Conservation (phyloP, 2,113 vertebrate species). For the Caranx melampygus region DNA sequence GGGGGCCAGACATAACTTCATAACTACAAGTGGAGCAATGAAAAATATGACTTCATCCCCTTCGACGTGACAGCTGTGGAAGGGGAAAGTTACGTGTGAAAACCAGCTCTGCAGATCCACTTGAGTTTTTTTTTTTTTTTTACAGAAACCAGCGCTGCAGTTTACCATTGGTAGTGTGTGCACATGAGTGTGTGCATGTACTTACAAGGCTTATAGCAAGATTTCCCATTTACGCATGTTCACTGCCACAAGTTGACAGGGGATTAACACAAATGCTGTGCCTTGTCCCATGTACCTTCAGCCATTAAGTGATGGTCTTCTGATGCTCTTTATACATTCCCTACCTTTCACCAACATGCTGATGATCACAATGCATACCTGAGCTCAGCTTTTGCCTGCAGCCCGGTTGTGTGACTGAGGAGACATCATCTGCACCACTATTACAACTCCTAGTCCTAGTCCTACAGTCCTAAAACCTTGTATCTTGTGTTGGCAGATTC, state of each 20-base stretch:
- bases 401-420: neutral
- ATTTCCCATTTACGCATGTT: neutral
- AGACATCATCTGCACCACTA: neutral
- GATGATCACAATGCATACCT: neutral
- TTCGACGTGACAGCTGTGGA: constrained; percentile 68
- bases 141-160: constrained; percentile 22
- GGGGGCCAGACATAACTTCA: constrained; percentile 78
- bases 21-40: constrained; percentile 76
- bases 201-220: neutral
- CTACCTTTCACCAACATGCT: neutral
- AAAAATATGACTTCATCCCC: constrained; percentile 79
- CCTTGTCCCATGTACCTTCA: neutral
- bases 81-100: constrained; percentile 60
- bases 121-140: constrained; percentile 57
- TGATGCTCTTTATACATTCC: neutral
- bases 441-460: neutral
- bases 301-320: neutral
- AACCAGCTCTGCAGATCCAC: constrained; percentile 47
- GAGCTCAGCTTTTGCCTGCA: neutral
- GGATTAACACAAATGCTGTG: neutral
- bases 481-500: neutral
- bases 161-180: neutral
- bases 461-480: neutral
- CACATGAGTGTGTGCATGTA: neutral
- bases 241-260: neutral